Conservation (phyloP, 1,140 invertebrate genomes). For the Argopecten irradians region DNA sequence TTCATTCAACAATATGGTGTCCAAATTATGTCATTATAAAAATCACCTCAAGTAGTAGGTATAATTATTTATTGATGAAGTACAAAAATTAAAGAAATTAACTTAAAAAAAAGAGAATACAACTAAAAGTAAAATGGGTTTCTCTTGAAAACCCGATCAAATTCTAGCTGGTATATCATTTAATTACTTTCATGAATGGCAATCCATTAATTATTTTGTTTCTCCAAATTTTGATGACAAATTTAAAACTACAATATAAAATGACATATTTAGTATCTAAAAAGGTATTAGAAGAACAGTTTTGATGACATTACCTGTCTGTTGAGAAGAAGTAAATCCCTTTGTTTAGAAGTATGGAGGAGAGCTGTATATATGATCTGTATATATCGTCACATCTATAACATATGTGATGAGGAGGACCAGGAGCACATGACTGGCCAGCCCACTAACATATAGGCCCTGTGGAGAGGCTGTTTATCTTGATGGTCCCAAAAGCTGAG, state of each 20-base stretch:
- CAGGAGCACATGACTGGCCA: not conserved
- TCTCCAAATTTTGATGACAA: not conserved
- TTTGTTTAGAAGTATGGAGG: not conserved
- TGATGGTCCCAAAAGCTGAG: conserved; percentile 14
- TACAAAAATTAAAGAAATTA: too few species aligned
- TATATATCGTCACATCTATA: conserved; percentile 23
- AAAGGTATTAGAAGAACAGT: not conserved
- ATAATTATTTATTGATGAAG: too few species aligned
- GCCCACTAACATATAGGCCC: conserved; percentile 16
- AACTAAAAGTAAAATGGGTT: too few species aligned
- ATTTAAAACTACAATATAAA: too few species aligned
- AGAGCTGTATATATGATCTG: not conserved
- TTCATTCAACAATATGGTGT: too few species aligned
- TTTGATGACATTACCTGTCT: not conserved
- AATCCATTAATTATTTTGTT: too few species aligned
- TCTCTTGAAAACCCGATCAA: too few species aligned
- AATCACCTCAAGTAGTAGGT: too few species aligned
- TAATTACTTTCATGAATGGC: too few species aligned
- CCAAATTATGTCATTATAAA: too few species aligned
- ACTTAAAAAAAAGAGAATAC: too few species aligned
- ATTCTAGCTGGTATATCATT: too few species aligned
- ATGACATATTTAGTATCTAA: not conserved
- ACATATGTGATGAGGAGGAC: not conserved
- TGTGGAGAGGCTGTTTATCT: conserved; percentile 15
- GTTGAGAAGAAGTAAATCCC: not conserved